A percentile compares a stretch with the other conserved stretches of the same genome.
Evolutionary conservation across 1,140 invertebrate species (phyloP).

Genomic region (Drosophila watanabei): DNA sequence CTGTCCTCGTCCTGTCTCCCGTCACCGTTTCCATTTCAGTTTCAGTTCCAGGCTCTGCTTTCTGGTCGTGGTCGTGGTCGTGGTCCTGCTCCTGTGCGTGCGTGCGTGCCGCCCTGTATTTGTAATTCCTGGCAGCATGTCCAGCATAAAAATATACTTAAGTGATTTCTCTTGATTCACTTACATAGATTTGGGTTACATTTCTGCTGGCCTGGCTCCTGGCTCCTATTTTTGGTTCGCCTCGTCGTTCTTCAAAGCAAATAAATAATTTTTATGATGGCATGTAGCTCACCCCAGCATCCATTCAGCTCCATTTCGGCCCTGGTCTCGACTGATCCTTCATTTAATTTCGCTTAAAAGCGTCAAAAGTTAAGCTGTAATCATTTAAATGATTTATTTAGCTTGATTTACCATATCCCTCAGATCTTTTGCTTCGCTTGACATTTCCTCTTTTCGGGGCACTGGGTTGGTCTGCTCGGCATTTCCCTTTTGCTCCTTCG

Average conservation of each 20-base stretch:
- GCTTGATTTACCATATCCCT: constrained; percentile 78
- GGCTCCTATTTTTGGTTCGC: constrained; percentile 46
- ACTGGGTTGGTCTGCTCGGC: constrained; percentile 2
- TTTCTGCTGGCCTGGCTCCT: constrained; percentile 61
- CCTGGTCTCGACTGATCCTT: constrained; percentile 47
- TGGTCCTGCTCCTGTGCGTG: constrained; percentile 54
- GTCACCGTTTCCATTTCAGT: constrained; percentile 15
- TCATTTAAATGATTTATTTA: constrained; percentile 84
- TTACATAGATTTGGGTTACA: constrained; percentile 84
- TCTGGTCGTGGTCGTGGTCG: constrained; percentile 15
- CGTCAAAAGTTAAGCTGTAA: constrained; percentile 83
- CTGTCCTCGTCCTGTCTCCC: constrained; percentile 8
- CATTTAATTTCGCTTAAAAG: constrained; percentile 84
- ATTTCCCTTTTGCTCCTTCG: constrained; percentile 20
- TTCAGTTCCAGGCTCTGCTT: constrained; percentile 8
- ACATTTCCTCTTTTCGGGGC: constrained; percentile 40
- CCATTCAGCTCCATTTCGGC: constrained; percentile 5
- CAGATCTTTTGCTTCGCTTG: constrained; percentile 67
- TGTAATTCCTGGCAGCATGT: constrained; percentile 83
- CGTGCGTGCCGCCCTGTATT: constrained; percentile 75
- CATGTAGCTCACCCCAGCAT: constrained; percentile 22
- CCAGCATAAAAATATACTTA: constrained; percentile 84
- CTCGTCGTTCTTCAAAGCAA: constrained; percentile 63
- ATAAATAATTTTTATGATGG: constrained; percentile 81
- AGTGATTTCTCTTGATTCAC: constrained; percentile 84